A percentile compares a stretch with the other conserved stretches of the same genome.
Evolutionary conservation across 2,113 vertebrate species (phyloP).

Genomic region (Tychaedon coryphoeus): DNA sequence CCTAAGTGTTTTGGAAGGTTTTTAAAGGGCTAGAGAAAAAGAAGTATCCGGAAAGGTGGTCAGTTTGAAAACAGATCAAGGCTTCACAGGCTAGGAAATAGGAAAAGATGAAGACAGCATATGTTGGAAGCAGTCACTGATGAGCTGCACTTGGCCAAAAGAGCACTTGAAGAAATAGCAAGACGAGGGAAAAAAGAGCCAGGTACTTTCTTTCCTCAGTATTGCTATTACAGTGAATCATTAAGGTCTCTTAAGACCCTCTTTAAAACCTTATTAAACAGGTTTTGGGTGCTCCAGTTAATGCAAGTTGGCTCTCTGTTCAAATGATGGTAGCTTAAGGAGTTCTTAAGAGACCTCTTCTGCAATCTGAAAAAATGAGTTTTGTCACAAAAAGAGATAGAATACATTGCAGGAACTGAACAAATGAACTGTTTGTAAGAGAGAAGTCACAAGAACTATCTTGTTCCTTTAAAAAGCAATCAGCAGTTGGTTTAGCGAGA

Average conservation of each 20-base stretch:
- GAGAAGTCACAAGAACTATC: background rate
- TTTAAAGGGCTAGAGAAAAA: conserved; percentile 48
- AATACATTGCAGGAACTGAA: background rate
- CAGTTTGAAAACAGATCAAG: conserved; percentile 43
- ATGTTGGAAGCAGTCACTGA: background rate
- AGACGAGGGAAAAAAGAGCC: background rate
- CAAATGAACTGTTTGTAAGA: conserved; percentile 2
- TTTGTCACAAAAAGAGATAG: background rate
- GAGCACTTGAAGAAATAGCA: conserved; percentile 36
- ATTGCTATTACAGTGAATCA: conserved; percentile 38
- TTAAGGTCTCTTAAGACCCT: conserved; percentile 42
- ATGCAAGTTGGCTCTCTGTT: conserved; percentile 21
- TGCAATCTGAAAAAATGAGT: conserved; percentile 22
- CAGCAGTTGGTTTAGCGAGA: background rate
- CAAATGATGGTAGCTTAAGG: conserved; percentile 20
- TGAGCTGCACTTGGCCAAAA: conserved; percentile 30
- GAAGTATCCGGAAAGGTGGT: conserved; percentile 36
- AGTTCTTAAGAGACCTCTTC: conserved; percentile 48
- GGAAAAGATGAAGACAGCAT: background rate
- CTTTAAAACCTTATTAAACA: conserved; percentile 53
- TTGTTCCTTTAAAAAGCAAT: conserved; percentile 5
- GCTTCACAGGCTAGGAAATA: conserved; percentile 2
- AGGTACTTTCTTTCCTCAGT: conserved; percentile 33
- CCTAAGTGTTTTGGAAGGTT: conserved; percentile 33
- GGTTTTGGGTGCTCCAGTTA: background rate